Evolutionary conservation across 30 jellyfish, hydroid and myxozoan genomes (phyloP), one percentile per base, ranked within the genome.

Genomic region (Pelagia noctiluca): DNA sequence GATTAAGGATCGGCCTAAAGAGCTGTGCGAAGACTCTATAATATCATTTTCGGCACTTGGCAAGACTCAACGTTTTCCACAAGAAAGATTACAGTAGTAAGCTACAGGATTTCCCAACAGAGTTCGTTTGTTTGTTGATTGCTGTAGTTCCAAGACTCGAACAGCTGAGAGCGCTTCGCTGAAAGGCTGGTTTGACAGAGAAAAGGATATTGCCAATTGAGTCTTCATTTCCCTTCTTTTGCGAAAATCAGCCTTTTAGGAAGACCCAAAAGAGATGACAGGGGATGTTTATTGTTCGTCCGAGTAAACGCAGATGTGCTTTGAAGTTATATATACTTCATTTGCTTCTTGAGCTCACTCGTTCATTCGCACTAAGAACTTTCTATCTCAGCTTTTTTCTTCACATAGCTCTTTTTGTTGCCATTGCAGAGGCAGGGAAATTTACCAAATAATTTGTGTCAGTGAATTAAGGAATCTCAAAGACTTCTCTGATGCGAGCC

Each of bases 101-200:
- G 68, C 26, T 52, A 52, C 30, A 52, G 68, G 68, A 52, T 52
- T 52, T 52, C 68, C 68, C 68, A 52, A 30, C 21, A 4, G 30
- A 5, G 16, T 19, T 3, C 26, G 16, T 19, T 8, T 52, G 68
- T 52, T 52, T 52, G 68, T 52, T 52, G 21, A 52, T 52, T 10
- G 68, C 21, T 10, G 21, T 30, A 52, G 68, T 52, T 52, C 16
- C 68, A 52, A 8, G 7, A 30, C 26, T 52, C 21, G 26, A 52
- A 52, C 68, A 2, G 68, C 68, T 52, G 16, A n/a, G 68, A 52
- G 26, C 16, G 21, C 68, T 52, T 10, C 26, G 68, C 16, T 3
- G 7, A 8, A 25, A 52, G 12, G 30, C 7, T 19, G 21, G 28
- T 8, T 52, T 19, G 7, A 52, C 4, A 52, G 68, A 25, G 12